phyloP scores from a whole-genome alignment of 2,113 vertebrate genomes.

The Seriola quinqueradiata region DNA sequence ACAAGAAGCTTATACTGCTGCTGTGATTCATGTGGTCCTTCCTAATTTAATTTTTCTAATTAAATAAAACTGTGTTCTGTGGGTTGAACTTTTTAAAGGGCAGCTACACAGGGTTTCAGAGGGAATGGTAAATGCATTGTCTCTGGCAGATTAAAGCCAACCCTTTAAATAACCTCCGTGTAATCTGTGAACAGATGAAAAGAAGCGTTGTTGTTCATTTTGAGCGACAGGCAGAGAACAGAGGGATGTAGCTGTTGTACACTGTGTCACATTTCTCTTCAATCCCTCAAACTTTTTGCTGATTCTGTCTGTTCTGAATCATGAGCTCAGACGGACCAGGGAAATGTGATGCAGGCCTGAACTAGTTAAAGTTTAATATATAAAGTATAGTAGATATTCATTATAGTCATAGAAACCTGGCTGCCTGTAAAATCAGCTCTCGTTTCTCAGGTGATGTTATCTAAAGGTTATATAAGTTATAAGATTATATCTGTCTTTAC shows the following conservation, averaged over 20 bases:
- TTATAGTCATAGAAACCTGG: conserved; percentile 8
- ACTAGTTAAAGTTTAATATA: conserved; percentile 10
- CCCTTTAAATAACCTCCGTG: not conserved
- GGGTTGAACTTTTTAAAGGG: conserved; percentile 3
- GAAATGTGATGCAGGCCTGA: not conserved
- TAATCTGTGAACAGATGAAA: conserved; percentile 25
- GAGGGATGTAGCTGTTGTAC: not conserved
- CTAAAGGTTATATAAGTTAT: not conserved
- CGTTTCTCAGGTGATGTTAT: not conserved
- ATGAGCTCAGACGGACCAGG: conserved; percentile 16
- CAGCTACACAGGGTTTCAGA: conserved; percentile 18
- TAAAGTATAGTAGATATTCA: conserved; percentile 12
- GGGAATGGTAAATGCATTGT: conserved; percentile 20
- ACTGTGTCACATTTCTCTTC: not conserved
- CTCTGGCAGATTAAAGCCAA: conserved; percentile 33
- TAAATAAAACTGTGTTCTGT: not conserved
- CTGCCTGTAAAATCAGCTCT: not conserved
- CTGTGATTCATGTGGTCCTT: not conserved
- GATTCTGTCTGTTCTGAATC: not conserved
- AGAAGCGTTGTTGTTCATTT: conserved; percentile 12
- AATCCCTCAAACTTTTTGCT: not conserved
- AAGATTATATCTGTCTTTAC: conserved; percentile 2
- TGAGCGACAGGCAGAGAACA: not conserved
- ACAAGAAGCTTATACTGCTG: not conserved
- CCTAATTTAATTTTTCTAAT: not conserved